These are phyloP conservation scores for Scomber scombrus DNA, from an alignment of 2,113 vertebrate genomes.

Conservation along the genomic window DNA sequence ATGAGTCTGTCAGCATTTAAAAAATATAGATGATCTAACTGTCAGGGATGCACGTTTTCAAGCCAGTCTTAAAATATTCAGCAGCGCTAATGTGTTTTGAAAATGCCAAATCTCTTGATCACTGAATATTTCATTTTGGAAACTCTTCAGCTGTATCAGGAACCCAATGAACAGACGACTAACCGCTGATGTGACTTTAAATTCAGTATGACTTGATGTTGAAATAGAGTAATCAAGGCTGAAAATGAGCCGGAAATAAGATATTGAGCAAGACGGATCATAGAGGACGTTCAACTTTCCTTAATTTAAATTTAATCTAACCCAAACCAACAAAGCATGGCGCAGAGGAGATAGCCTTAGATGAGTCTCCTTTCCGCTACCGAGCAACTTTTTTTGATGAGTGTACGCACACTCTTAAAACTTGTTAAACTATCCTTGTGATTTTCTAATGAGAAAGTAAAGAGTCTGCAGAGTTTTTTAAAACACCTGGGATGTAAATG, in stretches of 20 bases:
- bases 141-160: conserved; percentile 45
- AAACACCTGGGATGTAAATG: conserved; percentile 41
- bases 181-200: conserved; percentile 65
- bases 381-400: conserved; percentile 50
- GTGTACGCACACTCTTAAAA: conserved; percentile 41
- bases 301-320: conserved; percentile 77
- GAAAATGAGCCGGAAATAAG: conserved; percentile 73
- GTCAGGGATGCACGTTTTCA: conserved; percentile 29
- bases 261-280: conserved; percentile 65
- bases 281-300: conserved; percentile 64
- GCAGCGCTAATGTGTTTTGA: conserved; percentile 54
- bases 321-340: conserved; percentile 68
- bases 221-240: conserved; percentile 60
- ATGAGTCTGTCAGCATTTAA: conserved; percentile 28
- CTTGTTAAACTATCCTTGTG: conserved; percentile 47
- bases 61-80: conserved; percentile 57
- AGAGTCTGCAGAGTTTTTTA: conserved; percentile 18
- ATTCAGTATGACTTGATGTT: conserved; percentile 53
- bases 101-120: conserved; percentile 65
- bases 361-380: conserved; percentile 45
- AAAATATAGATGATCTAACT: conserved; percentile 41
- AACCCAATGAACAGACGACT: conserved; percentile 38
- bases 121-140: conserved; percentile 59
- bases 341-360: conserved; percentile 46
- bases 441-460: conserved; percentile 37